Evolutionary conservation across 2,113 vertebrate genomes (phyloP).

Genomic region (Phalacrocorax carbo): DNA sequence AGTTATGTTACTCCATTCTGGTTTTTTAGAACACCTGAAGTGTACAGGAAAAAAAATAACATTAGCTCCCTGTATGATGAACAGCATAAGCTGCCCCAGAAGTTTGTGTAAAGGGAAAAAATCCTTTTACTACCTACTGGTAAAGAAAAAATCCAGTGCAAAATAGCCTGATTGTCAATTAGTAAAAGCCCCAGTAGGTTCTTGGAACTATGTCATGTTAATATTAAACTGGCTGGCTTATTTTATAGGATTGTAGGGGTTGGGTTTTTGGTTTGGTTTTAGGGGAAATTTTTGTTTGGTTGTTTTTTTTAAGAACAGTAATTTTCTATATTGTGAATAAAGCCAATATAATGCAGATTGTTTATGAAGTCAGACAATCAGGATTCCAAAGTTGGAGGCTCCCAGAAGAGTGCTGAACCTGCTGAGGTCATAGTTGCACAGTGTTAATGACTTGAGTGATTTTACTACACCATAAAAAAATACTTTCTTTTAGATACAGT

Average conservation of each 20-base stretch:
- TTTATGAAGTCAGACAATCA: neutral
- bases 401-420: neutral
- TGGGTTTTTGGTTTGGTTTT: neutral
- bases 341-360: neutral
- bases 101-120: neutral
- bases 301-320: neutral
- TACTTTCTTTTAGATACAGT: neutral
- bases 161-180: neutral
- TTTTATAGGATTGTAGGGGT: neutral
- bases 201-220: neutral
- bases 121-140: neutral
- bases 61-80: accelerated
- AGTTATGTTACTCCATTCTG: neutral
- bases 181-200: neutral
- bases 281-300: no score
- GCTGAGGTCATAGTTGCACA: neutral
- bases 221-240: neutral
- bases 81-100: neutral
- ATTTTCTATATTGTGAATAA: neutral
- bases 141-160: neutral
- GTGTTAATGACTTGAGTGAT: neutral
- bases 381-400: neutral
- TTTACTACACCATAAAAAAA: neutral
- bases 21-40: neutral
- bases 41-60: neutral